These are phyloP conservation scores for Hydraecia micacea DNA, from an alignment of 2,888 invertebrate species.

Conservation along the genomic window DNA sequence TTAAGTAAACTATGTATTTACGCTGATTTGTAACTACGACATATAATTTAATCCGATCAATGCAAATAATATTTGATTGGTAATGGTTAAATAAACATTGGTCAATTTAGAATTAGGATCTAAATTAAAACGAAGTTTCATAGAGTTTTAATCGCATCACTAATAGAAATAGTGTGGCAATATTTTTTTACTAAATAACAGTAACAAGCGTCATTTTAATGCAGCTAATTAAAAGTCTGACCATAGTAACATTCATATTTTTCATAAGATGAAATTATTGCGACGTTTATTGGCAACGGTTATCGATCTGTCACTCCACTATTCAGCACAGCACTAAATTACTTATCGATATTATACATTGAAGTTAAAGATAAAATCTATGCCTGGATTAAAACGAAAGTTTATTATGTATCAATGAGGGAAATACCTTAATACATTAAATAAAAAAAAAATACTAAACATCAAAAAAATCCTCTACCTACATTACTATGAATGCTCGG, in stretches of 20 bases:
- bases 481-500: slow-evolving; percentile 23
- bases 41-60: too few species aligned
- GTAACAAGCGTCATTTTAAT: too few species aligned
- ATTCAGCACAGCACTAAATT: neutral
- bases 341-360: neutral
- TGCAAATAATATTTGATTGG: too few species aligned
- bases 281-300: neutral
- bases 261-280: neutral
- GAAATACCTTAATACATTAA: neutral
- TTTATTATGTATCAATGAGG: neutral
- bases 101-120: too few species aligned
- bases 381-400: neutral
- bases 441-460: neutral
- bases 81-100: too few species aligned
- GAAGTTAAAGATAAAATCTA: neutral
- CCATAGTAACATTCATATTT: neutral
- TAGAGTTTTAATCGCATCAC: too few species aligned
- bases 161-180: too few species aligned
- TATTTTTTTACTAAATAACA: too few species aligned
- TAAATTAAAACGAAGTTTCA: too few species aligned
- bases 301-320: neutral
- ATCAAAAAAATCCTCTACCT: neutral
- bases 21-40: too few species aligned
- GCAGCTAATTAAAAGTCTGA: too few species aligned
- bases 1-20: too few species aligned